Evolutionary conservation across 2,113 vertebrate genomes (phyloP).

Genomic region (Collichthys lucidus): DNA sequence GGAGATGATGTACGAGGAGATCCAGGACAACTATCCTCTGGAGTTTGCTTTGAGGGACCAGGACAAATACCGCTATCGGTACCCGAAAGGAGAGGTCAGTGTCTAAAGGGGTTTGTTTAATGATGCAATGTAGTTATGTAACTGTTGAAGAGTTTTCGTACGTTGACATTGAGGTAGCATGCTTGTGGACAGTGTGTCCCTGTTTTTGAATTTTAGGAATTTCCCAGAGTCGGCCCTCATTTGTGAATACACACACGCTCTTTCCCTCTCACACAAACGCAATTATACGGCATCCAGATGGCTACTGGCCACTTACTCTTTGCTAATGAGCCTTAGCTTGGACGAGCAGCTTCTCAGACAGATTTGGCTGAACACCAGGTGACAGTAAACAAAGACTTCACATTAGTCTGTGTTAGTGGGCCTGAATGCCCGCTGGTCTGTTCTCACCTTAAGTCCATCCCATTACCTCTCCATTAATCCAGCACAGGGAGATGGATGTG

Average conservation of each 20-base stretch:
- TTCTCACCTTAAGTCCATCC: conserved; percentile 52
- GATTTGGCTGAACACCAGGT: conserved; percentile 34
- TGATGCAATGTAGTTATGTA: background rate
- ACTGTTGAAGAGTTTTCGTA: background rate
- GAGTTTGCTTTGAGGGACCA: conserved; percentile 98
- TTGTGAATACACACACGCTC: background rate
- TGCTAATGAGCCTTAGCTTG: conserved; percentile 53
- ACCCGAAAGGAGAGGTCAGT: conserved; percentile 97
- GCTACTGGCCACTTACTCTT: conserved; percentile 41
- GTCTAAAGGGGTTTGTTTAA: background rate
- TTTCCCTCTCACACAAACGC: background rate
- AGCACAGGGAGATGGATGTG: conserved; percentile 44
- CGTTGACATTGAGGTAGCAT: background rate
- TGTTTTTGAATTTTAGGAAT: conserved; percentile 16
- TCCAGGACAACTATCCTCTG: conserved; percentile 92
- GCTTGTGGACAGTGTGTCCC: background rate
- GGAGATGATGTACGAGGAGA: conserved; percentile 98
- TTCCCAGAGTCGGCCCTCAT: background rate
- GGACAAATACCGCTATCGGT: conserved; percentile 98
- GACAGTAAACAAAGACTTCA: conserved; percentile 52
- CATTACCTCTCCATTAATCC: conserved; percentile 62
- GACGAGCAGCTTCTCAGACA: conserved; percentile 37
- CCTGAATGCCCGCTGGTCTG: conserved; percentile 35
- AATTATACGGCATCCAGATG: conserved; percentile 35
- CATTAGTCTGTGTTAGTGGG: background rate